Percentiles rank a stretch among this genome's conserved stretches.
Conservation (phyloP, 2,113 vertebrate genomes). For the Heterotilapia buettikoferi region DNA sequence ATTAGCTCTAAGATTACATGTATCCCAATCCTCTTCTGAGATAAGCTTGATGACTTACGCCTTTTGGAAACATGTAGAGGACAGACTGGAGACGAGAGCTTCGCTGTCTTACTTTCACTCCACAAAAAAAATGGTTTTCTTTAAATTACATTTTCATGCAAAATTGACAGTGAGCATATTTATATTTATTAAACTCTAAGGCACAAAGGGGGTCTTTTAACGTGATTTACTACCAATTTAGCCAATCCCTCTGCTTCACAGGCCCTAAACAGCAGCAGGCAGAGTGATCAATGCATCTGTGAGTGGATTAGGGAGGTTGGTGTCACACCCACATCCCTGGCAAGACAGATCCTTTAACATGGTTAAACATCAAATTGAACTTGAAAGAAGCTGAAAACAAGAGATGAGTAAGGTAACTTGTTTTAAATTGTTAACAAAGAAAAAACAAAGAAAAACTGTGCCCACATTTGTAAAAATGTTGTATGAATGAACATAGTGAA, state of each 20-base stretch:
- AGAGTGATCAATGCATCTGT: not conserved
- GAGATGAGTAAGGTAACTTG: not conserved
- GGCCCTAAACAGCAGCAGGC: not conserved
- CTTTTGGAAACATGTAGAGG: not conserved
- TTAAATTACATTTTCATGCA: not conserved
- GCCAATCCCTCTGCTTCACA: not conserved
- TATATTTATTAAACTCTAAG: not conserved
- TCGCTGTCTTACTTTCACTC: not conserved
- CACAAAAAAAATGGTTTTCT: not conserved
- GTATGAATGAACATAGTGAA: not conserved
- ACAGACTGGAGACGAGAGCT: not conserved
- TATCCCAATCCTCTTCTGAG: not conserved
- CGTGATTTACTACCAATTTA: fast-evolving
- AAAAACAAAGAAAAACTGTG: not conserved
- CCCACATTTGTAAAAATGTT: not conserved
- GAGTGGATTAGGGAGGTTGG: not conserved
- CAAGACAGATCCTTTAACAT: not conserved
- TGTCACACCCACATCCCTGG: not conserved
- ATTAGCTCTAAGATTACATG: not conserved
- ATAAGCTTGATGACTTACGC: not conserved
- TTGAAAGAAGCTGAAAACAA: not conserved
- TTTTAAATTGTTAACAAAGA: not conserved
- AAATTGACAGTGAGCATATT: fast-evolving
- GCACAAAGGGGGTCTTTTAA: not conserved
- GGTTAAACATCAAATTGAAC: not conserved